These are phyloP conservation scores for Steinernema scapterisci DNA, from an alignment of 2,888 invertebrate genomes.

Conservation along the genomic window DNA sequence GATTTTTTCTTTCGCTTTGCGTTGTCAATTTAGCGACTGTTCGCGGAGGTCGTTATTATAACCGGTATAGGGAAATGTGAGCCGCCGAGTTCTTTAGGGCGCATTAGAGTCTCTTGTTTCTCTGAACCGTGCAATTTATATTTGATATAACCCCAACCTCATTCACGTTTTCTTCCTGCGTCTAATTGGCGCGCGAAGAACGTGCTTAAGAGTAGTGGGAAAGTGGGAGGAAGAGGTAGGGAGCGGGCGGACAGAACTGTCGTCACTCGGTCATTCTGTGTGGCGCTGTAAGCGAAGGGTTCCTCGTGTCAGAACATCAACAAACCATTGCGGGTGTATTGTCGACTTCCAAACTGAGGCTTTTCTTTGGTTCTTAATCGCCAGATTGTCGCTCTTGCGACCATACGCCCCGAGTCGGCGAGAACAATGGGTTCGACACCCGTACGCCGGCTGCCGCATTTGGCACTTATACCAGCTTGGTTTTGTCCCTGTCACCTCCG, in stretches of 20 bases:
- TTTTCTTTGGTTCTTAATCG: neutral
- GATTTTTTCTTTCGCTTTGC: too few species aligned
- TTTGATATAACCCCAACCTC: neutral
- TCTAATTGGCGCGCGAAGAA: constrained; percentile 19
- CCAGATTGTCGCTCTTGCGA: constrained; percentile 1
- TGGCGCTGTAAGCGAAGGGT: neutral
- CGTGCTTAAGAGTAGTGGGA: neutral
- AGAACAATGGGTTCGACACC: constrained; percentile 18
- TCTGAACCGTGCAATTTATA: neutral
- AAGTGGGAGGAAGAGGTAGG: neutral
- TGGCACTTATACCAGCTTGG: constrained; percentile 1
- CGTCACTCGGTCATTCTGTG: neutral
- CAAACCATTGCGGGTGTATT: constrained; percentile 11
- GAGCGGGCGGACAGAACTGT: neutral
- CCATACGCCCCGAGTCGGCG: constrained; percentile 11
- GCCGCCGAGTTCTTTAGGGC: too few species aligned
- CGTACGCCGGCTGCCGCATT: constrained; percentile 20
- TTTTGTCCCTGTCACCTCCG: constrained; percentile 5
- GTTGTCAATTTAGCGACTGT: too few species aligned
- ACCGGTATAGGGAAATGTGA: too few species aligned
- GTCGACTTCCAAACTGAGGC: neutral
- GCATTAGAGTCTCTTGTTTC: neutral
- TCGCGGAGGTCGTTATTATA: too few species aligned
- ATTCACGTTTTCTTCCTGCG: neutral
- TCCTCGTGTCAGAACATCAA: constrained; percentile 1